phyloP scores from a whole-genome alignment of 1,140 invertebrate species.

The Eriosoma lanigerum region DNA sequence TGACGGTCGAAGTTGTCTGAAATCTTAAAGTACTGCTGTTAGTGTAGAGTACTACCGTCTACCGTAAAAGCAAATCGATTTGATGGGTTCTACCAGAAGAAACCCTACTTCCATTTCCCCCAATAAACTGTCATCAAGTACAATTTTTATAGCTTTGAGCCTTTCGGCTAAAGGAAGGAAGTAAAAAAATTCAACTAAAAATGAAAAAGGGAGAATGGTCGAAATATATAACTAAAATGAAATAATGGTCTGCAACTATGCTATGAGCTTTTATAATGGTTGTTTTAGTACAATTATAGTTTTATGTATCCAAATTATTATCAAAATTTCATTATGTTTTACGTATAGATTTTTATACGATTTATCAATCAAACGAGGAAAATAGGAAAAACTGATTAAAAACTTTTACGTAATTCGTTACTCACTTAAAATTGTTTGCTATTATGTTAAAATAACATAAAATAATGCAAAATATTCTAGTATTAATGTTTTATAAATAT shows the following conservation, averaged over 20 bases:
- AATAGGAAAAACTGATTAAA: background rate
- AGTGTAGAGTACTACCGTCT: background rate
- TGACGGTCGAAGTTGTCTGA: background rate
- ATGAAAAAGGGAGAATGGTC: constrained; percentile 11
- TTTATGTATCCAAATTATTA: constrained; percentile 3
- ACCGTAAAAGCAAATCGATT: constrained; percentile 37
- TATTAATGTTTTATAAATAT: no score
- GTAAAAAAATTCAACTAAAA: constrained; percentile 18
- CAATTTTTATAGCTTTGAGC: constrained; percentile 42
- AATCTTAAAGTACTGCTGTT: constrained; percentile 1
- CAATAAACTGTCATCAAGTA: constrained; percentile 23
- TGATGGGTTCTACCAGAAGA: constrained; percentile 21
- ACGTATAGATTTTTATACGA: background rate
- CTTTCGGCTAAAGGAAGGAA: constrained; percentile 22
- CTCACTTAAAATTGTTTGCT: no score
- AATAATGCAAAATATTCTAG: no score
- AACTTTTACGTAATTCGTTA: background rate
- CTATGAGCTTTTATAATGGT: background rate
- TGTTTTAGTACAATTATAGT: background rate
- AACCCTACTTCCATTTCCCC: background rate
- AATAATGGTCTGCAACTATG: constrained; percentile 20
- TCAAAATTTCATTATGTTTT: background rate
- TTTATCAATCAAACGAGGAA: background rate
- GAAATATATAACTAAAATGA: constrained; percentile 36
- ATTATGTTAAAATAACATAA: no score